phyloP scores from a whole-genome alignment of 2,113 vertebrate genomes.

The Rhabdomys dilectus region DNA sequence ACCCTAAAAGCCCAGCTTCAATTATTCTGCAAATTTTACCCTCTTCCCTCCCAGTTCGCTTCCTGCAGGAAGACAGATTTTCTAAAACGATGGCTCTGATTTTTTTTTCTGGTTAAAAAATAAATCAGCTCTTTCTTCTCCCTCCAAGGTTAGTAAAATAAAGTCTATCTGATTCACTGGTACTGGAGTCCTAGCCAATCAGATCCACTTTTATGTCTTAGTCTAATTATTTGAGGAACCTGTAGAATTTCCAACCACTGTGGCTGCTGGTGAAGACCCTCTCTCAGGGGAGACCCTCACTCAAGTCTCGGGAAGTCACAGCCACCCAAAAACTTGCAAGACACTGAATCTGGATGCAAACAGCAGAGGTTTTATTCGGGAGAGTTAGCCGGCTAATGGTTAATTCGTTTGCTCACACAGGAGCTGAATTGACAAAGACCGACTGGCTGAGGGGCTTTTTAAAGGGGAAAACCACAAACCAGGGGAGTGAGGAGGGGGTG shows the following conservation, averaged over 20 bases:
- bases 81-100: conserved; percentile 22
- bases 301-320: too few relatives aligned
- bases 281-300: too few relatives aligned
- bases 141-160: background rate
- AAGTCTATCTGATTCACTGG: background rate
- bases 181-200: background rate
- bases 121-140: background rate
- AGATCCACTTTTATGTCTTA: background rate
- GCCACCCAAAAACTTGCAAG: too few relatives aligned
- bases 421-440: too few relatives aligned
- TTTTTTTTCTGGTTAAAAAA: conserved; percentile 12
- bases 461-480: too few relatives aligned
- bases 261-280: too few relatives aligned
- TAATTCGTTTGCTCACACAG: too few relatives aligned
- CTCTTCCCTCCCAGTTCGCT: background rate
- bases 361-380: too few relatives aligned
- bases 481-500: too few relatives aligned
- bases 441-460: too few relatives aligned
- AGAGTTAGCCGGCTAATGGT: too few relatives aligned
- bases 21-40: background rate
- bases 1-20: background rate
- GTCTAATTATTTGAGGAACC: background rate
- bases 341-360: too few relatives aligned
- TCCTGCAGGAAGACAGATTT: conserved; percentile 3
- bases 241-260: background rate